A percentile compares a stretch with the other conserved stretches of the same genome.
Conservation (phyloP, 1,140 invertebrate species). For the Drosophila subpulchrella region DNA sequence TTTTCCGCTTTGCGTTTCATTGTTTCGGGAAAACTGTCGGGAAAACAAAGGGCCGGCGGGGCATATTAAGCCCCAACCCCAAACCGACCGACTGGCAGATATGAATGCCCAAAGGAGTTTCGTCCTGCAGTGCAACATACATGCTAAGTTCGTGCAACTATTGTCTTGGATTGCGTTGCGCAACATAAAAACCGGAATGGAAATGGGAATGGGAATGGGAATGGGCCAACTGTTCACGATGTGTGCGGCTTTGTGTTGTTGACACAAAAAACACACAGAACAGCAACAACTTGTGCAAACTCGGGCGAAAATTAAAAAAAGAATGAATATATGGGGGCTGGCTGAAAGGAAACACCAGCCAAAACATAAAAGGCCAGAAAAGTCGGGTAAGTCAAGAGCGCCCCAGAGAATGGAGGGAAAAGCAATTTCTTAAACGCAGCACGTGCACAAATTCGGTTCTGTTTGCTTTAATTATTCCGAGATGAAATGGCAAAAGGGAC, state of each 20-base stretch:
- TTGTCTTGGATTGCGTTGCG: constrained; percentile 53
- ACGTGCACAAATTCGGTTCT: constrained; percentile 72
- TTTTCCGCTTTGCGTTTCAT: constrained; percentile 56
- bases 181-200: constrained; percentile 37
- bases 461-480: constrained; percentile 71
- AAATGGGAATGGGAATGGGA: not conserved
- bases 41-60: constrained; percentile 29
- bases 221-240: constrained; percentile 58
- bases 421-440: constrained; percentile 76
- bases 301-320: constrained; percentile 53
- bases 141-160: constrained; percentile 58
- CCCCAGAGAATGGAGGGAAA: constrained; percentile 44
- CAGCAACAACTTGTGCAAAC: constrained; percentile 54
- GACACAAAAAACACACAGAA: constrained; percentile 39
- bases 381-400: constrained; percentile 47
- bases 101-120: constrained; percentile 42
- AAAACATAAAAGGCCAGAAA: constrained; percentile 65
- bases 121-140: constrained; percentile 21
- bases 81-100: constrained; percentile 33
- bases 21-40: constrained; percentile 19
- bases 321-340: constrained; percentile 3
- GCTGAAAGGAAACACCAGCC: constrained; percentile 16
- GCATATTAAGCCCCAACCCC: constrained; percentile 33
- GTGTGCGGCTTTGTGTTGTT: constrained; percentile 65
- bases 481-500: constrained; percentile 66